Conservation (phyloP, 2,113 vertebrate genomes). For the Nestor notabilis region DNA sequence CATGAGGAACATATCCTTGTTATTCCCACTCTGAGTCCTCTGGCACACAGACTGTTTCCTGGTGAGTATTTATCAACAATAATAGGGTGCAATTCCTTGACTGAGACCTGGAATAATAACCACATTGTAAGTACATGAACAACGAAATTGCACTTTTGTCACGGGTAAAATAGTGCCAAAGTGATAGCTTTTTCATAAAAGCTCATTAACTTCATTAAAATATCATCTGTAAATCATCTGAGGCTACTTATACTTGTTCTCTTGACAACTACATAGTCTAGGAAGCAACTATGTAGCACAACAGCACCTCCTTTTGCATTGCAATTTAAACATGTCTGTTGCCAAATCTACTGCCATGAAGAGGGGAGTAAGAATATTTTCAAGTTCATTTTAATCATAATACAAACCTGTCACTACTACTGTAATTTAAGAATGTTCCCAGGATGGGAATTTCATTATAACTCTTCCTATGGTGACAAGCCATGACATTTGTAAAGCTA, state of each 20-base stretch:
- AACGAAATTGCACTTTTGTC: neutral
- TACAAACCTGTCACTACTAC: neutral
- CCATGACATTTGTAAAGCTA: neutral
- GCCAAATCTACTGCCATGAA: neutral
- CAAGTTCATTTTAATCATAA: neutral
- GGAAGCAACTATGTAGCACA: neutral
- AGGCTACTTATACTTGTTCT: neutral
- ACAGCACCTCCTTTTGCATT: neutral
- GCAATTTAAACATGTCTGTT: neutral
- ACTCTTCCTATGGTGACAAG: neutral
- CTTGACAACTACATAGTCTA: neutral
- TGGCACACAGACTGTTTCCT: neutral
- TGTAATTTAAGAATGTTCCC: neutral
- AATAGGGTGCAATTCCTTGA: neutral
- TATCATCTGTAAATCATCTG: neutral
- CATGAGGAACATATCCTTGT: neutral
- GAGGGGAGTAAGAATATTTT: neutral
- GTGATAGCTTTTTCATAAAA: neutral
- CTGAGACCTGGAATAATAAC: neutral
- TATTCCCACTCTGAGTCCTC: neutral
- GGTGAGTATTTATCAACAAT: neutral
- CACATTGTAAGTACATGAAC: neutral
- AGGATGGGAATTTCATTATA: neutral
- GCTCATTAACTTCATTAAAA: constrained; percentile 7
- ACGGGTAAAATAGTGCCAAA: neutral